Evolutionary conservation across 2,888 invertebrate genomes (phyloP).

Genomic region (Orthonychiurus folsomi): DNA sequence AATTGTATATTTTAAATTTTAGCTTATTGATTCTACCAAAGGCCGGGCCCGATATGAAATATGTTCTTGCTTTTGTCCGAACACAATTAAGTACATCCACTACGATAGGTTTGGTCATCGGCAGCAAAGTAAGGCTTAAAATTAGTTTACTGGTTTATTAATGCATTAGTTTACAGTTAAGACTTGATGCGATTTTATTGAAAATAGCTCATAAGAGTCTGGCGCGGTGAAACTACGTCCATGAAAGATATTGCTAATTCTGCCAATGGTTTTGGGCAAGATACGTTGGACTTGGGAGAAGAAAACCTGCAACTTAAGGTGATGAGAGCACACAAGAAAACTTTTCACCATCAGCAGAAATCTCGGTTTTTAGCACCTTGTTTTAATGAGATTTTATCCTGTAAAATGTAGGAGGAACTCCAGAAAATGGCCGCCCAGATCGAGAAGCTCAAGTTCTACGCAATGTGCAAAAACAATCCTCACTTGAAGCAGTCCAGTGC

Average conservation of each 20-base stretch:
- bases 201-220: constrained; percentile 63
- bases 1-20: constrained; percentile 18
- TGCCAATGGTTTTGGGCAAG: constrained; percentile 37
- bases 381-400: not conserved
- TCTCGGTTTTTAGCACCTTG: too few species aligned
- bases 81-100: constrained; percentile 87
- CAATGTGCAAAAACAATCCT: constrained; percentile 86
- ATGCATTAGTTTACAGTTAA: not conserved
- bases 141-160: too few species aligned
- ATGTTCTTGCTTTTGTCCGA: constrained; percentile 79
- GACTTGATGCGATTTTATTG: not conserved
- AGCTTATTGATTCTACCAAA: constrained; percentile 76
- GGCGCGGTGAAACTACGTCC: constrained; percentile 52
- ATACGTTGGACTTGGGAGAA: constrained; percentile 71
- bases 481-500: constrained; percentile 57
- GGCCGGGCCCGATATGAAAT: constrained; percentile 86
- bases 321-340: constrained; percentile 22
- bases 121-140: constrained; percentile 61
- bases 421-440: constrained; percentile 84
- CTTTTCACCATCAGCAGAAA: too few species aligned
- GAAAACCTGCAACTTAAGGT: constrained; percentile 87
- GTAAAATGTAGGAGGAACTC: constrained; percentile 88
- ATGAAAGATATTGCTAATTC: constrained; percentile 37
- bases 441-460: constrained; percentile 87
- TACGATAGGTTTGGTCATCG: constrained; percentile 71